Conservation (phyloP, 2,888 invertebrate genomes). For the Fabriciana adippe region DNA sequence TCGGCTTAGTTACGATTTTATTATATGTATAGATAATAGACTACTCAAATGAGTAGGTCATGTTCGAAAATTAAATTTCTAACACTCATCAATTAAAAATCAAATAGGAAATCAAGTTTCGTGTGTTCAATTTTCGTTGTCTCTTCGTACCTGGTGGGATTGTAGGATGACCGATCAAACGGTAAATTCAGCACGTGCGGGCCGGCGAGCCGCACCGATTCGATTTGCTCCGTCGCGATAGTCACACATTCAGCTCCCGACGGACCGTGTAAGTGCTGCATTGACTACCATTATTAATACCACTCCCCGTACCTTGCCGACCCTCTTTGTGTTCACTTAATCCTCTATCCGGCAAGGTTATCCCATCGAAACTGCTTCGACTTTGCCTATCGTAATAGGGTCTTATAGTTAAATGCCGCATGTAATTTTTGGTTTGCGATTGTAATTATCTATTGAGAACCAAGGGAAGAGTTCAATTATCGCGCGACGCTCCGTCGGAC, state of each 20-base stretch:
- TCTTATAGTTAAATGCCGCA: conserved; percentile 75
- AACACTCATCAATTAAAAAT: conserved; percentile 13
- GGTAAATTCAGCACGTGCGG: conserved; percentile 67
- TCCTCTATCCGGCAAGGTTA: conserved; percentile 76
- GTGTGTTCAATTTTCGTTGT: conserved; percentile 35
- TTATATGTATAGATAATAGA: too few species aligned
- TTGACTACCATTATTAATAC: conserved; percentile 80
- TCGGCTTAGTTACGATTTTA: too few species aligned
- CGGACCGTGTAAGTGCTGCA: conserved; percentile 79
- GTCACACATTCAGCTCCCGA: conserved; percentile 78
- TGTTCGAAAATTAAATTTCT: neutral
- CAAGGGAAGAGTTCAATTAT: conserved; percentile 78
- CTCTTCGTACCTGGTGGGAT: conserved; percentile 33
- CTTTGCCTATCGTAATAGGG: conserved; percentile 76
- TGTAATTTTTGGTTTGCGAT: conserved; percentile 81
- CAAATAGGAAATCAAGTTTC: conserved; percentile 11
- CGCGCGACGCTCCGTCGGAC: conserved; percentile 67
- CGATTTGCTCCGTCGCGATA: conserved; percentile 78
- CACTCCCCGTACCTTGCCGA: conserved; percentile 69
- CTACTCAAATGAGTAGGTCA: too few species aligned
- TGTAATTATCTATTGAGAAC: conserved; percentile 78
- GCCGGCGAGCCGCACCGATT: conserved; percentile 69
- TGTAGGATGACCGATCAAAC: conserved; percentile 55
- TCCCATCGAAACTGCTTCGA: conserved; percentile 72
- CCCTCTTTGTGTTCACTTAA: conserved; percentile 76